Percentiles rank a stretch among this genome's conserved stretches.
Evolutionary conservation across 2,888 invertebrate genomes (phyloP).

Genomic region (Volucella inflata): DNA sequence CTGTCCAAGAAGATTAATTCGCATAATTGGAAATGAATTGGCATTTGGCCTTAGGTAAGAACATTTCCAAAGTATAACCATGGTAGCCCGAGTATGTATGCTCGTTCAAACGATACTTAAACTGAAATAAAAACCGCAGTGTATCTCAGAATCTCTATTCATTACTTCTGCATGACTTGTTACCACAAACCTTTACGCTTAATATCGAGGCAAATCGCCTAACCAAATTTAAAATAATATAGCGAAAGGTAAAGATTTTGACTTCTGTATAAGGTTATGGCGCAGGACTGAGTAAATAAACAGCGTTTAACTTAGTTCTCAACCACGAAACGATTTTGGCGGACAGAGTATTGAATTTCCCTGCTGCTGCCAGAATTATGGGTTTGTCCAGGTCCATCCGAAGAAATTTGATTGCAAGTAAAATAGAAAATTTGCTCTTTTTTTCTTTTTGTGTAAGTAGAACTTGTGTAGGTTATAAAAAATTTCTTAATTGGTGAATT

Average conservation of each 20-base stretch:
- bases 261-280: slow-evolving; percentile 65
- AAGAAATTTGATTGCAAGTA: slow-evolving; percentile 51
- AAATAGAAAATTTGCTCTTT: slow-evolving; percentile 44
- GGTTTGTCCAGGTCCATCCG: slow-evolving; percentile 32
- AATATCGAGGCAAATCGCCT: slow-evolving; percentile 48
- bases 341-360: slow-evolving; percentile 63
- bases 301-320: slow-evolving; percentile 45
- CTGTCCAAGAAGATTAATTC: slow-evolving; percentile 63
- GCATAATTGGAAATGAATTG: slow-evolving; percentile 62
- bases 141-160: slow-evolving; percentile 61
- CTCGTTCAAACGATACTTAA: slow-evolving; percentile 16
- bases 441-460: no score
- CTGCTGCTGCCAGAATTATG: not conserved
- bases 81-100: slow-evolving; percentile 8
- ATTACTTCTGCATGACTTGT: slow-evolving; percentile 69
- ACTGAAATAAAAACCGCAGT: slow-evolving; percentile 63
- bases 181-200: slow-evolving; percentile 72
- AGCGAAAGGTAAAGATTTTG: slow-evolving; percentile 62
- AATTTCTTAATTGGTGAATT: no score
- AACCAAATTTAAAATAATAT: slow-evolving; percentile 65
- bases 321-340: slow-evolving; percentile 42
- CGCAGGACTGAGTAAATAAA: slow-evolving; percentile 48
- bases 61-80: not conserved
- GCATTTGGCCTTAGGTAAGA: slow-evolving; percentile 46
- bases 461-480: no score